Base-by-base conservation (phyloP, 2,888 invertebrate species). In the Napeogenes sylphis region DNA sequence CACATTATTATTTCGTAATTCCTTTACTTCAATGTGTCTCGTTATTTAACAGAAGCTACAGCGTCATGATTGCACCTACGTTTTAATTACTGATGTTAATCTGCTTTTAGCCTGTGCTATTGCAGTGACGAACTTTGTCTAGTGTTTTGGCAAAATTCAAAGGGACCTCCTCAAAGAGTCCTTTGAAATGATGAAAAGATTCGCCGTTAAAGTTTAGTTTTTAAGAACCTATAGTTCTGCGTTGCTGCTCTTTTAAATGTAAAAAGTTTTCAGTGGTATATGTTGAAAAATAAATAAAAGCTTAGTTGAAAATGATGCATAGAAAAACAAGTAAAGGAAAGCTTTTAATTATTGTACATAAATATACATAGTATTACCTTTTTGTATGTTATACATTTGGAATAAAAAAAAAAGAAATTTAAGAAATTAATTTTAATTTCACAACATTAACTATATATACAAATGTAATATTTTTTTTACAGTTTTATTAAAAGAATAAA, bases 51-150 rank as follows among this genome's bases (percentile, higher is more conserved):
- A 64, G 63, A 61, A 64, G 61, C 42, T 45, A 53, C 54, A 60
- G 70, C 66, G 66, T 70, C 73, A 71, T 68, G 71, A 74, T 73
- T 72, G 70, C 71, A 70, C 60, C 64, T 74, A 72, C 75, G 74
- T 76, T 81, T 79, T 85, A 83, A 84, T 84, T 82, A 84, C 80
- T 79, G 83, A 82, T 83, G 76, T 77, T 81, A 83, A 84, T 83
- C 82, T 78, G 77, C 77, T 83, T 82, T 81, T 74, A 78, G 75
- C 68, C 65, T 63, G 63, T 61, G 66, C 66, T 63, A 66, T 66
- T 68, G 62, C 68, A 72, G 70, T 70, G 68, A 64, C 68, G 73
- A 72, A 77, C 76, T 79, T 75, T 75, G 71, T 73, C 71, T 73
- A 73, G 65, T 75, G 73, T 75, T 77, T 75, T 75, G 75, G 68